A percentile compares a stretch with the other conserved stretches of the same genome.
Conservation (phyloP, 2,888 invertebrate genomes). For the Nudaria mundana region DNA sequence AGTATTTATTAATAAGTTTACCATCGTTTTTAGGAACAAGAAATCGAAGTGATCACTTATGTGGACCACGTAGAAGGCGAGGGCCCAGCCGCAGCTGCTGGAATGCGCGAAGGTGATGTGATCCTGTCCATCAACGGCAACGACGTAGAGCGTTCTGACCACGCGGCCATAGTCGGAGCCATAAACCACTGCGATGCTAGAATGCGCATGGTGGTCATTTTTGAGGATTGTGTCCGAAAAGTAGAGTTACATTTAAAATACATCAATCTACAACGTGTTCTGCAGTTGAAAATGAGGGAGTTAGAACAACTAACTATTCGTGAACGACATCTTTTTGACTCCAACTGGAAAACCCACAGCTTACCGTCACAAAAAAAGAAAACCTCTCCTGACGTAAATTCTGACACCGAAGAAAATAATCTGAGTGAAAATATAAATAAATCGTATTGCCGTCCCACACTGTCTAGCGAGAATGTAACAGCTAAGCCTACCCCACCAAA, state of each 20-base stretch:
- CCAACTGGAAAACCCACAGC: constrained; percentile 95
- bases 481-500: constrained; percentile 69
- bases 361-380: constrained; percentile 92
- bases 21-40: constrained; percentile 88
- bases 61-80: constrained; percentile 97
- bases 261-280: constrained; percentile 91
- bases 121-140: constrained; percentile 97
- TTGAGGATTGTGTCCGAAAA: constrained; percentile 97
- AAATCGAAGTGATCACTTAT: constrained; percentile 98
- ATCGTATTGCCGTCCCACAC: constrained; percentile 87
- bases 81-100: constrained; percentile 95
- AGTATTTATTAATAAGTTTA: no score
- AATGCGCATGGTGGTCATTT: constrained; percentile 97
- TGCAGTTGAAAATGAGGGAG: constrained; percentile 92
- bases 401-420: constrained; percentile 66
- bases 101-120: constrained; percentile 98
- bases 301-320: constrained; percentile 90
- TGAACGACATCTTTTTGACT: constrained; percentile 91
- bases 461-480: constrained; percentile 90
- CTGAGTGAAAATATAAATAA: constrained; percentile 76
- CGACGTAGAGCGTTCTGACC: constrained; percentile 97
- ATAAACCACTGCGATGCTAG: constrained; percentile 94
- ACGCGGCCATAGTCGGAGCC: constrained; percentile 94
- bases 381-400: constrained; percentile 76
- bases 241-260: constrained; percentile 95